These are phyloP conservation scores for Meloidogyne floridensis DNA, from an alignment of 1,140 invertebrate species.

Conservation along the genomic window DNA sequence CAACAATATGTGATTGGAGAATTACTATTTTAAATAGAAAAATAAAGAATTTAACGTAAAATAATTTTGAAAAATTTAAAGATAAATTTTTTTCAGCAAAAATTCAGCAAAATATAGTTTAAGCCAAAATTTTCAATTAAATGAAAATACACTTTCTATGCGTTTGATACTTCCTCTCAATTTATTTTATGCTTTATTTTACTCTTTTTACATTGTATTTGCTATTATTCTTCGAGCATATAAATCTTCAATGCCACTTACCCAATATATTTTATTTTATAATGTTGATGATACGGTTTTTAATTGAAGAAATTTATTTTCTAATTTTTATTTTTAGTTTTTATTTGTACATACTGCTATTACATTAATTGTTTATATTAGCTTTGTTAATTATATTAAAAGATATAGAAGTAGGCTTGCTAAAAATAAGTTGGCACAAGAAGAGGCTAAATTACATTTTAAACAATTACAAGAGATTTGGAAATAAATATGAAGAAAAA, in stretches of 20 bases:
- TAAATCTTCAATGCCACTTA: neutral
- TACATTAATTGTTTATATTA: constrained; percentile 14
- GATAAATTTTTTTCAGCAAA: neutral
- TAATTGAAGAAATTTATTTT: too few relatives aligned
- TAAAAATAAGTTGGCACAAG: neutral
- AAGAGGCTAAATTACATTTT: constrained; percentile 19
- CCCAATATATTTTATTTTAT: neutral
- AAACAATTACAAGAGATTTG: constrained; percentile 15
- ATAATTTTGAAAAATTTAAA: neutral
- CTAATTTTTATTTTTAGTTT: neutral
- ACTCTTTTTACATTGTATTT: neutral
- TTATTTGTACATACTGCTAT: constrained; percentile 11
- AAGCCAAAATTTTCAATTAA: constrained; percentile 20
- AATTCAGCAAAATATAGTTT: constrained; percentile 22
- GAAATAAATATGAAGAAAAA: neutral
- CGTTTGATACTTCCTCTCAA: constrained; percentile 25
- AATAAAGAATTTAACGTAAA: neutral
- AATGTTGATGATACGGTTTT: neutral
- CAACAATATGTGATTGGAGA: constrained; percentile 23
- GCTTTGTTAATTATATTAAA: constrained; percentile 22
- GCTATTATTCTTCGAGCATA: neutral
- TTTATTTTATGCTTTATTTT: constrained; percentile 23
- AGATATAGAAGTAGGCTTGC: neutral
- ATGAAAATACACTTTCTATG: constrained; percentile 25
- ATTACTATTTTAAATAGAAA: constrained; percentile 22